Evolutionary conservation across 2,797 vertebrate genomes (phyloP).

Genomic region (Coregonus sp.): DNA sequence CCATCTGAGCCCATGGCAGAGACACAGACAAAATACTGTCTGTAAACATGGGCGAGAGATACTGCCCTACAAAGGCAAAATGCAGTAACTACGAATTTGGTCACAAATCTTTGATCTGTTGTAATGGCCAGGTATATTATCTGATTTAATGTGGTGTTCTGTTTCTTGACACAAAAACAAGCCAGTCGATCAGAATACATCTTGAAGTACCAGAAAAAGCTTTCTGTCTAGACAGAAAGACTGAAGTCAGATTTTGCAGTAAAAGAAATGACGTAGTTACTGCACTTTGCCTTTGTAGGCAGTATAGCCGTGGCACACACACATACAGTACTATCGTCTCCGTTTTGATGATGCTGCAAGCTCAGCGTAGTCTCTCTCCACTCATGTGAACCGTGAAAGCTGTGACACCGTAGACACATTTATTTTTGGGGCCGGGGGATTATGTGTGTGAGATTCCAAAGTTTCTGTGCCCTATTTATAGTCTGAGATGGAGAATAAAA

Average conservation of each 20-base stretch:
- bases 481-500: constrained; percentile 21
- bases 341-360: not conserved
- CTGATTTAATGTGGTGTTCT: too few relatives aligned
- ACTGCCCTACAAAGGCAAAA: too few relatives aligned
- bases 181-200: too few relatives aligned
- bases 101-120: too few relatives aligned
- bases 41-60: not conserved
- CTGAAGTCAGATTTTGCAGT: too few relatives aligned
- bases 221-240: too few relatives aligned
- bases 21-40: not conserved
- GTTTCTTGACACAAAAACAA: too few relatives aligned
- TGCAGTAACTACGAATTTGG: too few relatives aligned
- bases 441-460: constrained; percentile 23
- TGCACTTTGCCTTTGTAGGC: too few relatives aligned
- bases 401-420: not conserved
- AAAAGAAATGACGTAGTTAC: too few relatives aligned
- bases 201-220: too few relatives aligned
- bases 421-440: constrained; percentile 20
- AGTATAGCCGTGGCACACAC: not conserved
- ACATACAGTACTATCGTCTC: not conserved
- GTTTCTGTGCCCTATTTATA: constrained; percentile 45
- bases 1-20: constrained; percentile 15
- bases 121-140: too few relatives aligned
- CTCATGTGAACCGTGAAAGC: not conserved
- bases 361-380: not conserved